Conservation (phyloP, 2,113 vertebrate species). For the Struthio camelus region DNA sequence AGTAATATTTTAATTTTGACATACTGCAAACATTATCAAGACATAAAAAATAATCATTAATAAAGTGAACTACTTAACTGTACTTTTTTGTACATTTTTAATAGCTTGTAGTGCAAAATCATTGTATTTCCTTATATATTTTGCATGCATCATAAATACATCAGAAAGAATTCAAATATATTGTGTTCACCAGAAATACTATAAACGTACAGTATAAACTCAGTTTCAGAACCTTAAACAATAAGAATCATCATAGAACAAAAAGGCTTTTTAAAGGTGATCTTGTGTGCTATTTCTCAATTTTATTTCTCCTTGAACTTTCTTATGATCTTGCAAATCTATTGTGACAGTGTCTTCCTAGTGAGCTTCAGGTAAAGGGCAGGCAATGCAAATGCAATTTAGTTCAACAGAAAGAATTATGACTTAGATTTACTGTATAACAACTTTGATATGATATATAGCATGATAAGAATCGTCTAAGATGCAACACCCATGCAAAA, state of each 20-base stretch:
- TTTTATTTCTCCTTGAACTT: background rate
- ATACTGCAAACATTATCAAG: background rate
- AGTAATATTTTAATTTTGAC: background rate
- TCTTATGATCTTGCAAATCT: background rate
- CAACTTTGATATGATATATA: background rate
- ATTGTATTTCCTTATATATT: background rate
- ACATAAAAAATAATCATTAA: background rate
- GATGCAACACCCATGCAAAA: background rate
- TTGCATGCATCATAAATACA: background rate
- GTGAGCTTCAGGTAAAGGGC: background rate
- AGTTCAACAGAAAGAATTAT: background rate
- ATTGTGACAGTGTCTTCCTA: background rate
- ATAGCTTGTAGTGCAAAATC: background rate
- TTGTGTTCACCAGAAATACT: background rate
- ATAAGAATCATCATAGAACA: background rate
- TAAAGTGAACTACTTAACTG: background rate
- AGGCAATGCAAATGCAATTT: background rate
- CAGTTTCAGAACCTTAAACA: background rate
- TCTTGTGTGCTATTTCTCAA: background rate
- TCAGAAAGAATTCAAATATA: background rate
- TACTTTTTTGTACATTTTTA: background rate
- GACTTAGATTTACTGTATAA: background rate
- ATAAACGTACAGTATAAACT: background rate
- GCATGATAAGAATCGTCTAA: background rate
- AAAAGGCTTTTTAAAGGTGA: background rate